Evolutionary conservation across 2,797 vertebrate species (phyloP).

Genomic region (Phataginus tricuspis): DNA sequence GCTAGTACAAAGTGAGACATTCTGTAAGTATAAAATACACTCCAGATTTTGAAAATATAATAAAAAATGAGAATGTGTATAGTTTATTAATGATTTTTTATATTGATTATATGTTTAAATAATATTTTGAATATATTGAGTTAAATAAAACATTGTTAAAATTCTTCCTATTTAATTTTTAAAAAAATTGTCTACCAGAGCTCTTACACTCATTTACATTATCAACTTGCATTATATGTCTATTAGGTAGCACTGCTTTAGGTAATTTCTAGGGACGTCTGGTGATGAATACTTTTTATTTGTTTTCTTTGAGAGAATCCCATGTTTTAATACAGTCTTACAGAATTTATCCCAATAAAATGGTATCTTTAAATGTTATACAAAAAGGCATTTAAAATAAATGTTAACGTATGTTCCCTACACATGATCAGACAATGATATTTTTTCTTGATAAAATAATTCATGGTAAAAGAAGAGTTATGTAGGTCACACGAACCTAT

Average conservation of each 20-base stretch:
- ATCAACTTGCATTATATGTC: neutral
- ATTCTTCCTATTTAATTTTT: neutral
- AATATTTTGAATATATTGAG: neutral
- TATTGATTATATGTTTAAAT: neutral
- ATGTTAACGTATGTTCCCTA: neutral
- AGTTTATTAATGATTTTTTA: neutral
- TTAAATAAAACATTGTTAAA: neutral
- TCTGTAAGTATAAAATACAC: neutral
- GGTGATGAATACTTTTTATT: neutral
- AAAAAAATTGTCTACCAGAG: neutral
- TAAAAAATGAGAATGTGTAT: neutral
- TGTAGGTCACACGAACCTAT: fast-evolving
- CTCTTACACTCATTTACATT: neutral
- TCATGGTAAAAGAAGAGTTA: neutral
- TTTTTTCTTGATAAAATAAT: neutral
- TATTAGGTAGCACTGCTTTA: neutral
- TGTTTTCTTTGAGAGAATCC: neutral
- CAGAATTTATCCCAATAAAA: neutral
- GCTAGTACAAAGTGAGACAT: neutral
- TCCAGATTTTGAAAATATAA: neutral
- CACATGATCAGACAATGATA: neutral
- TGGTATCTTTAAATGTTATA: neutral
- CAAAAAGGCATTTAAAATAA: neutral
- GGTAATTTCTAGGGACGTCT: neutral
- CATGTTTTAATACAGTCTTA: neutral